Evolutionary conservation across 2,797 vertebrate genomes (phyloP).

Genomic region (Enteromius afrohamiltoni): DNA sequence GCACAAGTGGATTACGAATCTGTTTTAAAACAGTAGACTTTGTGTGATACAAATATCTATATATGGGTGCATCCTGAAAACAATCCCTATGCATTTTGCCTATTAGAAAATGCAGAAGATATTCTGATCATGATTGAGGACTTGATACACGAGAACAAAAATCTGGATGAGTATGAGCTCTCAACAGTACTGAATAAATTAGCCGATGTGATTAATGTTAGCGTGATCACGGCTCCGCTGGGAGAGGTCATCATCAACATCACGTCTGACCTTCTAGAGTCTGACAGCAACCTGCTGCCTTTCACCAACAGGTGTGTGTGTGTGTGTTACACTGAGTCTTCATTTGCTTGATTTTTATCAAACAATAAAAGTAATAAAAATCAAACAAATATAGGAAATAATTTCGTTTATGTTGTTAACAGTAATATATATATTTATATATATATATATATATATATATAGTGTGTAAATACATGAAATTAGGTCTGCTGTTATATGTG

Average conservation of each 20-base stretch:
- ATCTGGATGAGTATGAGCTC: constrained; percentile 73
- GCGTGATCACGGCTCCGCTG: constrained; percentile 71
- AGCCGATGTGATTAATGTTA: constrained; percentile 70
- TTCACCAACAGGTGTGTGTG: constrained; percentile 84
- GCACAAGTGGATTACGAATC: neutral
- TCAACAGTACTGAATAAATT: constrained; percentile 80
- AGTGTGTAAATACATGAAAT: neutral
- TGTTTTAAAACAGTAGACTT: neutral
- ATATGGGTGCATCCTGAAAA: neutral
- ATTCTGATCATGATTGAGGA: constrained; percentile 79
- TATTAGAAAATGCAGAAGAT: constrained; percentile 81
- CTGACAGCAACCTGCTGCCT: constrained; percentile 71
- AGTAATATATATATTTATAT: too few species aligned
- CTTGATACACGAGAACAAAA: constrained; percentile 71
- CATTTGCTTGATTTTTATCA: neutral
- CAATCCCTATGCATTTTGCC: neutral
- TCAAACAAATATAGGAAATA: neutral
- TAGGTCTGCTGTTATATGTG: neutral
- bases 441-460: too few species aligned
- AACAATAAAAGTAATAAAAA: constrained; percentile 9
- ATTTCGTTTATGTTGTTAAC: neutral
- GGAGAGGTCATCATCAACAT: constrained; percentile 78
- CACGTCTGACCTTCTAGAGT: constrained; percentile 78
- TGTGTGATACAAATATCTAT: neutral
- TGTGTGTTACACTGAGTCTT: neutral